Base-by-base conservation (phyloP, 2,113 vertebrate species). In the Ptychochromis oligacanthus region DNA sequence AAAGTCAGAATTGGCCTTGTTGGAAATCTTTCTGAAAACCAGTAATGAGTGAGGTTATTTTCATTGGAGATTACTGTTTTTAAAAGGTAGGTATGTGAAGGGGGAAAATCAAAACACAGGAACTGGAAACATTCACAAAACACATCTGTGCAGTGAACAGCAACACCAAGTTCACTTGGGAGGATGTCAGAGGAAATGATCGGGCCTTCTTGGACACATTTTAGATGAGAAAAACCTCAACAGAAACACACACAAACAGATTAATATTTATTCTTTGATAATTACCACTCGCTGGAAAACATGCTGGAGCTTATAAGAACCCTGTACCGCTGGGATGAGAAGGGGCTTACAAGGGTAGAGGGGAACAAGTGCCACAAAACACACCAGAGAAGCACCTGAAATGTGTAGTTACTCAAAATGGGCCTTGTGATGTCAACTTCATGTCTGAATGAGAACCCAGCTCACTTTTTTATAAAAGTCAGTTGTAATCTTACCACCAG, bases 111-210 rank as follows among this genome's bases (percentile, higher is more conserved):
- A 62, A 82, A 82, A 62, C 57, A 49, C 46, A 56, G 57, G 38
- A 22, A 62, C 22, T 1, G 75, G 57, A 61, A 60, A 67, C 64
- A 43, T 31, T 80, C 54, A 17, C 54, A 34, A 18, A 58, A 28
- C 5, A 58, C 79, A 72, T 80, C 62, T 72, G 18, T 55, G 46
- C 46, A 43, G 22, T 52, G 56, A 46, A 54, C 56, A 38, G 56
- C 26, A 72, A 60, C 67, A 61, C 54, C 31, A 72, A 75, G 80
- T 55, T 38, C 12, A 75, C 70, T 40, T 43, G 43, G 79, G 43
- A 49, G 56, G 65, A 81, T 61, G 75, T 31, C 57, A 77, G 54
- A 17, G 20, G 79, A 72, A 80, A 70, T 18, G 43, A 11, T 49
- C n/a, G 40, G 40, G 64, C 15, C 36, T 40, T 80, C 22, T 31